Conservation (phyloP, 2,113 vertebrate species). For the Thunnus maccoyii region DNA sequence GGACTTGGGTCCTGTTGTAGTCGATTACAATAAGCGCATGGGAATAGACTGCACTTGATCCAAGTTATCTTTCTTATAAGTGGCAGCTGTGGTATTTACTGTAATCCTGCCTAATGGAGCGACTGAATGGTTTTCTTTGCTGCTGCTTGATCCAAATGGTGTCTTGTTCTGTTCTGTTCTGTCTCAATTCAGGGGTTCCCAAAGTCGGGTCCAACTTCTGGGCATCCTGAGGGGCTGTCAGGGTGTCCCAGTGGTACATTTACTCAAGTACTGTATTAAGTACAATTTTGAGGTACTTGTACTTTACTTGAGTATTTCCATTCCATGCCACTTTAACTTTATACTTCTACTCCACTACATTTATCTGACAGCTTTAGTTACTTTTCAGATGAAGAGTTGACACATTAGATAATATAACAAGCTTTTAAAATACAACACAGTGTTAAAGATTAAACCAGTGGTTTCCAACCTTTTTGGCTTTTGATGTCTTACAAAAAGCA, state of each 20-base stretch:
- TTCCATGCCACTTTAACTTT: too few relatives aligned
- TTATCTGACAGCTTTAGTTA: too few relatives aligned
- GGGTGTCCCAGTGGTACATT: neutral
- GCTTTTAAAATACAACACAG: too few relatives aligned
- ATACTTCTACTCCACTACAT: too few relatives aligned
- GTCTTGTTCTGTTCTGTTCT: neutral
- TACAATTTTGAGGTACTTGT: too few relatives aligned
- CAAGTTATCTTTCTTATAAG: slow-evolving; percentile 12
- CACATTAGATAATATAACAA: too few relatives aligned
- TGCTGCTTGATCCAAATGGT: neutral
- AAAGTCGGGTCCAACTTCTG: slow-evolving; percentile 22
- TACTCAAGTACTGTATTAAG: too few relatives aligned
- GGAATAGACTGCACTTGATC: slow-evolving; percentile 5
- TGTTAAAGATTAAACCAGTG: too few relatives aligned
- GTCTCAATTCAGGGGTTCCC: neutral
- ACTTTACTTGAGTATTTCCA: too few relatives aligned
- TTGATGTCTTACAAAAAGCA: too few relatives aligned
- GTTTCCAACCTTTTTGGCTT: too few relatives aligned
- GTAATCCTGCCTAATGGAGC: slow-evolving; percentile 32
- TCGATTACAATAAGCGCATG: neutral
- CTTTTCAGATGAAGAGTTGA: too few relatives aligned
- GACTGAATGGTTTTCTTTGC: neutral
- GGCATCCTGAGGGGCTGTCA: neutral
- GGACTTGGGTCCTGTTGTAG: neutral
- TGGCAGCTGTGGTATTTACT: slow-evolving; percentile 36